These are phyloP conservation scores for Colinus virginianus DNA, from an alignment of 2,113 vertebrate species.

Conservation along the genomic window DNA sequence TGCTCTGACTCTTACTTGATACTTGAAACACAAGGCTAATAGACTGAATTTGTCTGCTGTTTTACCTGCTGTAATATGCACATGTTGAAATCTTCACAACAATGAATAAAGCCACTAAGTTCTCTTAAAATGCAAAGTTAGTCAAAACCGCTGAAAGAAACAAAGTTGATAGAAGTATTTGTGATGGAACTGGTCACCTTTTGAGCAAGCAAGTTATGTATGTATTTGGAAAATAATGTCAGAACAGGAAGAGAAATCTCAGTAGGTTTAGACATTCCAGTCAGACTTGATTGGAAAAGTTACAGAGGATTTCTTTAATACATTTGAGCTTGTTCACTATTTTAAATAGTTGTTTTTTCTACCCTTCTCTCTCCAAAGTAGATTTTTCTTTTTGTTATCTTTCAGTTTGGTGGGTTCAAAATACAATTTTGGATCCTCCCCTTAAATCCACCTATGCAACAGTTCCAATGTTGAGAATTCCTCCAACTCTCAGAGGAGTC, in stretches of 20 bases:
- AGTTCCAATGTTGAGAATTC: neutral
- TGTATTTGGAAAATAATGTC: neutral
- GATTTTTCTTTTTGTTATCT: neutral
- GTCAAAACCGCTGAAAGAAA: constrained; percentile 3
- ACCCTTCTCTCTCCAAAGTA: neutral
- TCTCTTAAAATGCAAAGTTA: neutral
- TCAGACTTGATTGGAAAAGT: neutral
- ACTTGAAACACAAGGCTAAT: neutral
- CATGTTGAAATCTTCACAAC: neutral
- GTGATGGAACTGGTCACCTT: neutral
- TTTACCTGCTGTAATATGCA: neutral
- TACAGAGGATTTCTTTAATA: neutral
- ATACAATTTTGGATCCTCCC: neutral
- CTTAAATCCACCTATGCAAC: neutral
- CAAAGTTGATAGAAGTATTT: neutral
- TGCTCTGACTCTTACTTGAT: neutral
- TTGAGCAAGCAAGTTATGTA: neutral
- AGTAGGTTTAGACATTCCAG: neutral
- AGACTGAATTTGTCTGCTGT: neutral
- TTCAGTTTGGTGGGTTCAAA: neutral
- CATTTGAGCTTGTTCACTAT: neutral
- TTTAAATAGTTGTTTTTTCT: neutral
- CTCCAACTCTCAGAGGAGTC: neutral
- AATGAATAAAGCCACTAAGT: constrained; percentile 21
- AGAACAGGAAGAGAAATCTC: neutral